These are phyloP conservation scores for Mythimna ferrago DNA, from an alignment of 2,888 invertebrate species.

Conservation along the genomic window DNA sequence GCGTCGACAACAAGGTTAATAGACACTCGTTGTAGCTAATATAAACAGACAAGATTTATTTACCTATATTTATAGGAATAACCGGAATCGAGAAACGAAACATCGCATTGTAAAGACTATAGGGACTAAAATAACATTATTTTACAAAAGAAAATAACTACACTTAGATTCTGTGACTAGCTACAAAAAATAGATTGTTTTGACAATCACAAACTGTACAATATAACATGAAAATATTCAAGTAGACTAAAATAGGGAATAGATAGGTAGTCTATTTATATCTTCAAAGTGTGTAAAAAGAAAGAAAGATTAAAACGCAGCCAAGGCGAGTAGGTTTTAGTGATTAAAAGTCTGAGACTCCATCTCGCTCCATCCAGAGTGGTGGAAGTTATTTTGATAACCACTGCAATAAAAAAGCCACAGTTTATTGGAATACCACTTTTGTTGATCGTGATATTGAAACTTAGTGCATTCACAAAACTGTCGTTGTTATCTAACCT, in stretches of 20 bases:
- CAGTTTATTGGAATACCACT: background rate
- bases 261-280: background rate
- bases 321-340: background rate
- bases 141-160: constrained; percentile 17
- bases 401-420: no score
- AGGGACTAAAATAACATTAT: constrained; percentile 14
- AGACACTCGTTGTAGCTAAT: constrained; percentile 59
- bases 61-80: constrained; percentile 21
- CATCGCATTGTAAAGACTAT: background rate
- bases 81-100: constrained; percentile 15
- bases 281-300: background rate
- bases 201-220: background rate
- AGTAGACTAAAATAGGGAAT: background rate
- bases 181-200: background rate
- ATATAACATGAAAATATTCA: background rate
- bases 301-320: no score
- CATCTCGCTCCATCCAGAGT: no score
- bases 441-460: background rate
- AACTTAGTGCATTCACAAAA: background rate
- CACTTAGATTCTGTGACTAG: background rate
- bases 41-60: constrained; percentile 50
- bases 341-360: no score
- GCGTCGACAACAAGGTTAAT: constrained; percentile 55
- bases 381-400: no score
- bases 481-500: no score